These are phyloP conservation scores for Lamprotornis superbus DNA, from an alignment of 2,113 vertebrate genomes.

Conservation along the genomic window DNA sequence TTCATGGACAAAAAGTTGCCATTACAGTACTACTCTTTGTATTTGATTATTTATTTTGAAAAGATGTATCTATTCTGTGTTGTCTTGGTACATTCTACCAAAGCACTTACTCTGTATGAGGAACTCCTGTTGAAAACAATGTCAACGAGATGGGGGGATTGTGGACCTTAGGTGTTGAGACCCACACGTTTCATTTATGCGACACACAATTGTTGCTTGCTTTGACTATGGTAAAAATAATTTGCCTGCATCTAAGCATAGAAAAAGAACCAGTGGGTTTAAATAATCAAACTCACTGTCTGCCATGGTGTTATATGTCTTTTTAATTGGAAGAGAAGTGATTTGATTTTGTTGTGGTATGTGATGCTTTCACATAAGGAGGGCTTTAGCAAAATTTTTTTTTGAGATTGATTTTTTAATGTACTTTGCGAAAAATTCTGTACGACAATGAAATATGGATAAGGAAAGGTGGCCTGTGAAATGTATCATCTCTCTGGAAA, in stretches of 20 bases:
- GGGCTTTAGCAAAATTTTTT: neutral
- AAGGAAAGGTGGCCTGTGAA: neutral
- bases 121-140: neutral
- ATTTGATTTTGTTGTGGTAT: constrained; percentile 2
- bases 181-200: fast-evolving
- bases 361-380: neutral
- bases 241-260: neutral
- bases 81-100: neutral
- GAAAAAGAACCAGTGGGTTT: neutral
- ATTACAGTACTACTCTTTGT: neutral
- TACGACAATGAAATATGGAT: neutral
- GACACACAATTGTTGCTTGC: neutral
- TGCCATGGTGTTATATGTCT: neutral
- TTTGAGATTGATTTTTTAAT: neutral
- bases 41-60: constrained; percentile 29
- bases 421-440: neutral
- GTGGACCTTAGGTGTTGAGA: neutral
- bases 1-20: neutral
- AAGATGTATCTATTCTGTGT: neutral
- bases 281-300: neutral
- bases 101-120: neutral
- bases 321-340: neutral
- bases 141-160: neutral
- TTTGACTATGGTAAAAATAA: neutral
- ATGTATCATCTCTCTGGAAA: constrained; percentile 25